Evolutionary conservation across 1,140 invertebrate genomes (phyloP), one percentile per base, ranked within the genome.

Genomic region (Triops cancriformis): DNA sequence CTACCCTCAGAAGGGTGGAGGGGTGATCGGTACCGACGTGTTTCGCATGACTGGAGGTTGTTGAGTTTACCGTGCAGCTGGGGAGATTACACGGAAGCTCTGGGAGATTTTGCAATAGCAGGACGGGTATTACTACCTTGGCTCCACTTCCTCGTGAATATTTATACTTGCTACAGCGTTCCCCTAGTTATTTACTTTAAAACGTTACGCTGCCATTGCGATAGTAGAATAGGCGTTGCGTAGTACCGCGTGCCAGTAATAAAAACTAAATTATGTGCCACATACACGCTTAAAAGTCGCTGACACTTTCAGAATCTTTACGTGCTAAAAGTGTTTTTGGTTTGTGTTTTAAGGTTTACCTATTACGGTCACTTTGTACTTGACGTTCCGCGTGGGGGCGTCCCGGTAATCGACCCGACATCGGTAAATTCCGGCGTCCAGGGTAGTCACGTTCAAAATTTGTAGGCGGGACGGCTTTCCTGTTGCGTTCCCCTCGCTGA

Each of bases 371-470:
- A 85, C 78, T 26, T 81, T 80, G 41, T 85, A 80, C 51, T 81
- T 80, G 23, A 80, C 80, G 79, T 85, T 85, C 51, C 83, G 78
- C 31, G 84, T 85, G 14, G 82, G 81, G 12, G 82, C 84, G 74
- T 83, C 81, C 26, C 78, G 79, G 78, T 84, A 85, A 74, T 85
- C 84, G n/a, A 85, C 84, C 72, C 84, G 80, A 79, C 84, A 85
- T 64, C 83, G 79, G 76, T 84, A 85, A 45, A 81, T 80, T 5
- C 84, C 84, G 18, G 80, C 83, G 75, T 85, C 84, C 9, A 81
- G 80, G 1, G 64, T 51, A 14, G 26, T 72, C 23, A 82, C 79
- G 26, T 80, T 77, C 23, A 78, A 37, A 37, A 82, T 72, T 28
- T 77, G 75, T 26, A 81, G 76, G 64, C 80, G 0, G 79, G 81